phyloP scores from a whole-genome alignment of 2,888 invertebrate species.

The Carpatolechia fugitivella region DNA sequence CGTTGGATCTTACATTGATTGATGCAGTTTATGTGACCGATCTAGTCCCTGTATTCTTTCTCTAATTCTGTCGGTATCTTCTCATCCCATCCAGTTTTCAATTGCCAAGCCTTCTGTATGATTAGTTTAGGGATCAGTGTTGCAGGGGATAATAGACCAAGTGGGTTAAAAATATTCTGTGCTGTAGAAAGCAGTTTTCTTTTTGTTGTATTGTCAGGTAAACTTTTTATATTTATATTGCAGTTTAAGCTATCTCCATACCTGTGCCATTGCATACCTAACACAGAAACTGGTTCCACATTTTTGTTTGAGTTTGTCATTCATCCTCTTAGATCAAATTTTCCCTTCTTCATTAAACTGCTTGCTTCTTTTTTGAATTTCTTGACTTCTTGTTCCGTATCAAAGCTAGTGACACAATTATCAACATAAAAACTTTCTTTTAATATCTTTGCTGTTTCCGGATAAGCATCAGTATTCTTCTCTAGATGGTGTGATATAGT shows the following conservation, averaged over 20 bases:
- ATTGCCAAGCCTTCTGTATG: slow-evolving; percentile 1
- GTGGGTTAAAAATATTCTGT: slow-evolving; percentile 10
- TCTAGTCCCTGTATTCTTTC: not conserved
- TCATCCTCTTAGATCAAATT: not conserved
- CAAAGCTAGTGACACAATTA: not conserved
- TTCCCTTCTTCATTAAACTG: not conserved
- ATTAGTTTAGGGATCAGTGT: slow-evolving; percentile 2
- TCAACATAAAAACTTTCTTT: not conserved
- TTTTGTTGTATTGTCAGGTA: slow-evolving; percentile 7
- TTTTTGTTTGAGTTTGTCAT: not conserved
- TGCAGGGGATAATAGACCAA: not conserved
- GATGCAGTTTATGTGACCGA: not conserved
- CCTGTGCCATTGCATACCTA: not conserved
- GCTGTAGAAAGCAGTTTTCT: slow-evolving; percentile 14
- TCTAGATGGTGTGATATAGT: not conserved
- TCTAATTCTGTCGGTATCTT: not conserved
- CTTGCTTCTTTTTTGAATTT: not conserved
- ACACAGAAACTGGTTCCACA: not conserved
- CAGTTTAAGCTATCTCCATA: not conserved
- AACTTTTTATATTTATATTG: not conserved
- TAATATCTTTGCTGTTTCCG: not conserved
- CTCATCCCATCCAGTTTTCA: slow-evolving; percentile 4
- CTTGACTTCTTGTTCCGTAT: not conserved
- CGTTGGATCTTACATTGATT: not conserved
- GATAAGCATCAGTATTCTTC: not conserved